Evolutionary conservation across 2,113 vertebrate species (phyloP).

Genomic region (Misgurnus anguillicaudatus): DNA sequence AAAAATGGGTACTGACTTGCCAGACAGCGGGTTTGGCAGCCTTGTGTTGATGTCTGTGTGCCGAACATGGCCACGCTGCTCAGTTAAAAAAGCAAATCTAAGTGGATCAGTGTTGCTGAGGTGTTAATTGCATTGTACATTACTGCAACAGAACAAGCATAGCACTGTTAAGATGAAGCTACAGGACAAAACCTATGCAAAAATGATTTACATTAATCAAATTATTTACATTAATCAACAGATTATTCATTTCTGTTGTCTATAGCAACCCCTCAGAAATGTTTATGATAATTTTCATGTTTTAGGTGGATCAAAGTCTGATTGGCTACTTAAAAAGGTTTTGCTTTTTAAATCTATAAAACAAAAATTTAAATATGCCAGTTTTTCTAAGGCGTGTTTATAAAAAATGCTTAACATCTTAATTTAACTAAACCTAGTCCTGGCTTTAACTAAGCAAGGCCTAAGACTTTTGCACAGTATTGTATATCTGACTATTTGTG

Average conservation of each 20-base stretch:
- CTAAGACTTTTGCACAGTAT: no score
- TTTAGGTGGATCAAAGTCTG: no score
- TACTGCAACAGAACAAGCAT: constrained; percentile 23
- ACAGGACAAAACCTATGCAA: background rate
- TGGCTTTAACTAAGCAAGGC: no score
- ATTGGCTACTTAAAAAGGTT: no score
- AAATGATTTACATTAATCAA: background rate
- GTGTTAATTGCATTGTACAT: constrained; percentile 44
- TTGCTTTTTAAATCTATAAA: no score
- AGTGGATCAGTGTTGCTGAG: constrained; percentile 39
- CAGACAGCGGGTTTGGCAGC: constrained; percentile 36
- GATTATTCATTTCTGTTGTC: background rate
- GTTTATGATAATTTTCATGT: background rate
- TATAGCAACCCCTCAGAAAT: background rate
- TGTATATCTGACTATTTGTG: no score
- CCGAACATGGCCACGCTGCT: constrained; percentile 37
- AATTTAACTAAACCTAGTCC: no score
- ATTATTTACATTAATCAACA: background rate
- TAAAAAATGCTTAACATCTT: no score
- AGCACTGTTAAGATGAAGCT: background rate
- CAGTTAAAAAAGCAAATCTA: constrained; percentile 36
- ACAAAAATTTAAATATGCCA: no score
- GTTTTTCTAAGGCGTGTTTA: no score
- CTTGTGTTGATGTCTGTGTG: constrained; percentile 15
- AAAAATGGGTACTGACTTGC: constrained; percentile 49